phyloP scores from a whole-genome alignment of 2,888 invertebrate genomes.

The Morpho helenor region DNA sequence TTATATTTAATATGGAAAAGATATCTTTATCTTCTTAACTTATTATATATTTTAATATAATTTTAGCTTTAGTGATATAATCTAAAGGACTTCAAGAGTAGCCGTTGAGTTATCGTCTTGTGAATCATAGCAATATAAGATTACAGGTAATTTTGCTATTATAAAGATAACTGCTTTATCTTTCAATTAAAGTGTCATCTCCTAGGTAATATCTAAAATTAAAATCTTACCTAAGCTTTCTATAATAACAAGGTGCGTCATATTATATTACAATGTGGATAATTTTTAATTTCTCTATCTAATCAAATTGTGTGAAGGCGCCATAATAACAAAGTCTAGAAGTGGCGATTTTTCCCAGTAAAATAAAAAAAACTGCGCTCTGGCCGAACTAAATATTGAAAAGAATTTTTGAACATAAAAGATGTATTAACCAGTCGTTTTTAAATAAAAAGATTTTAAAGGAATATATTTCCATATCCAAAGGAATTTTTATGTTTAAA shows the following conservation, averaged over 20 bases:
- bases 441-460: too few relatives aligned
- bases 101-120: constrained; percentile 7
- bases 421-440: too few relatives aligned
- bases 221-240: constrained; percentile 5
- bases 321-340: too few relatives aligned
- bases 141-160: neutral
- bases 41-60: neutral
- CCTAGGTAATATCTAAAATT: constrained; percentile 10
- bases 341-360: too few relatives aligned
- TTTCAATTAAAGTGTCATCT: neutral
- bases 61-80: neutral
- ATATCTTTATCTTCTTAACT: neutral
- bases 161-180: constrained; percentile 9
- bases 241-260: neutral
- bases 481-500: too few relatives aligned
- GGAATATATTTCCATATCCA: too few relatives aligned
- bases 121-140: constrained; percentile 9
- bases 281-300: too few relatives aligned
- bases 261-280: too few relatives aligned
- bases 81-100: neutral
- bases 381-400: neutral
- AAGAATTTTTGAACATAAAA: too few relatives aligned
- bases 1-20: neutral
- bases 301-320: too few relatives aligned
- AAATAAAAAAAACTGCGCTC: neutral